Base-by-base conservation (phyloP, 1,140 invertebrate genomes). In the Ooceraea biroi region DNA sequence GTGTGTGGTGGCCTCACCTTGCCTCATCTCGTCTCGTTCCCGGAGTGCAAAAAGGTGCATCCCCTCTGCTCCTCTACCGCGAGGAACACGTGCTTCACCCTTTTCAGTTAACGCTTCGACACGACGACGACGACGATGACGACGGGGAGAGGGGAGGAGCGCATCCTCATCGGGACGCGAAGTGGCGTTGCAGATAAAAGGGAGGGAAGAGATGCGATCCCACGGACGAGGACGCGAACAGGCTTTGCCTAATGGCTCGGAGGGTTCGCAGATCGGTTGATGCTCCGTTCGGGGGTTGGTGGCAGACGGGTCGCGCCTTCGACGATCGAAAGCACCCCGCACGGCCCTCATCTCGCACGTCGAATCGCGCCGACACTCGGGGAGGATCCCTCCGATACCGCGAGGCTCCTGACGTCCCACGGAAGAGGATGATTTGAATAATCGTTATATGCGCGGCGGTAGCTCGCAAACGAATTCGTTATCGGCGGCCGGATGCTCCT, bases 381-480 rank as follows among this genome's bases (percentile, higher is more conserved):
- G 48, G 30, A 41, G 55, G 36, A 78, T 88, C 73, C n/a, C 66
- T 46, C 74, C 83, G 41, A 78, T 83, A 58, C 58, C 60, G 66
- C 58, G 84, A 74, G 80, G 76, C 76, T 84, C 72, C 86, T 88
- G 83, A 88, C 86, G 80, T 88, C 72, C 74, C 74, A 60, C 82
- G 58, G 61, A 46, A 50, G 77, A 89, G 36, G 87, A 90, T 90
- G 88, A 94, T 94, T 94, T 94, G 92, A 94, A 94, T 94, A 93
- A 93, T 94, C 91, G 93, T 94, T 93, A 93, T 94, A 94, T 94
- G 93, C 93, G 83, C 71, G 89, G 90, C 65, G 92, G 88, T 92
- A 91, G 85, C 85, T 89, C 76, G 91, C 91, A 93, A 94, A 89
- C 85, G 88, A 89, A 88, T 88, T 68, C 73, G 80, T 74, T 83